Percentiles rank a stretch among this genome's conserved stretches.
Evolutionary conservation across 2,113 vertebrate species (phyloP).

Genomic region (Buteo buteo): DNA sequence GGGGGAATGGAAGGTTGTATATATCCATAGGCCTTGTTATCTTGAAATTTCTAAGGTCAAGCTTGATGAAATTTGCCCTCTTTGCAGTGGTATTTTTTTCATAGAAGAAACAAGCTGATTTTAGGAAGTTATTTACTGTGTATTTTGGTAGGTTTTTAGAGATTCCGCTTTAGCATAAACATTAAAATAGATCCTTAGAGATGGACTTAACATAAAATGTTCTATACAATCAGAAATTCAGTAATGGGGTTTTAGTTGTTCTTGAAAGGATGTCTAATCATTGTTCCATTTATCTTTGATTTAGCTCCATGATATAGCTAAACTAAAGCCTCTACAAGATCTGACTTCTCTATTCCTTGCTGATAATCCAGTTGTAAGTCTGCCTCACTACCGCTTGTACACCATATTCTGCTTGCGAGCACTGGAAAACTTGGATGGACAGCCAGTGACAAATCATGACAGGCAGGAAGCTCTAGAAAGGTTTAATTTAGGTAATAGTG

Average conservation of each 20-base stretch:
- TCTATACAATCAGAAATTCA: not conserved
- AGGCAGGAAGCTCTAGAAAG: conserved; percentile 79
- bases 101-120: not conserved
- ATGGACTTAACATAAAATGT: not conserved
- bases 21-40: not conserved
- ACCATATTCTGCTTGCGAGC: conserved; percentile 82
- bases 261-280: not conserved
- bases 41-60: not conserved
- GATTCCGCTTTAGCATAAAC: not conserved
- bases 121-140: not conserved
- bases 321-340: conserved; percentile 81
- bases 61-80: not conserved
- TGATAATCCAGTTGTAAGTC: conserved; percentile 78
- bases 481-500: conserved; percentile 81
- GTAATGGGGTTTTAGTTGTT: not conserved
- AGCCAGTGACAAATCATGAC: conserved; percentile 73
- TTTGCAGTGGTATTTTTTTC: not conserved
- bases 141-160: not conserved
- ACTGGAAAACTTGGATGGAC: conserved; percentile 78
- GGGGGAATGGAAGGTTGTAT: not conserved
- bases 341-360: conserved; percentile 77
- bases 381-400: conserved; percentile 81
- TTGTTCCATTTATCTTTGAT: not conserved
- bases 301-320: conserved; percentile 83
- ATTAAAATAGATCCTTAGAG: not conserved